phyloP scores from a whole-genome alignment of 2,797 vertebrate species.

The Anguilla pacifica region DNA sequence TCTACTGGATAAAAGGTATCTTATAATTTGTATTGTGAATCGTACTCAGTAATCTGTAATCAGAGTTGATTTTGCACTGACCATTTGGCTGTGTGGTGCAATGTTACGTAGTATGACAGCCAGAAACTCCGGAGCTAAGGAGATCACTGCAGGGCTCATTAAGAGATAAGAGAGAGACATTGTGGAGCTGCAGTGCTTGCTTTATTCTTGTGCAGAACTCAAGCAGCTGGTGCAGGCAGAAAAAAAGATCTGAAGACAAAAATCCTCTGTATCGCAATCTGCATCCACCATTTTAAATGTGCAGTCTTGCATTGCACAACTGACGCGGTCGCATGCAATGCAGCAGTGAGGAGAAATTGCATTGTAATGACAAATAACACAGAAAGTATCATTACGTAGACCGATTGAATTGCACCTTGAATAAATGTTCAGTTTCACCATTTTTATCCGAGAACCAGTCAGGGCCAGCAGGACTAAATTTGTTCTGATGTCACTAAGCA shows the following conservation, averaged over 20 bases:
- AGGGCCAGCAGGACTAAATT: background rate
- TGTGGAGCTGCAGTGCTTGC: background rate
- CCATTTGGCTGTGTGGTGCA: background rate
- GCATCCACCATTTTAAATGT: background rate
- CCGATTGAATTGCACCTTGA: background rate
- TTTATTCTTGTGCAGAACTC: background rate
- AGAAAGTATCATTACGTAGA: background rate
- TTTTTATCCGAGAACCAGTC: background rate
- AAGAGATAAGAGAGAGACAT: background rate
- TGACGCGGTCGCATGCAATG: background rate
- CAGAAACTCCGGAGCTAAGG: background rate
- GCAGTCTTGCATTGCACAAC: background rate
- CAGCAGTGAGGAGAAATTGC: background rate
- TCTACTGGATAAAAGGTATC: no score
- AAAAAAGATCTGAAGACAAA: background rate
- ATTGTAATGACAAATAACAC: background rate
- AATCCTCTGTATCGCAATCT: background rate
- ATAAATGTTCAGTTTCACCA: background rate
- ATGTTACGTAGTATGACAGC: background rate
- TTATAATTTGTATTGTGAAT: no score
- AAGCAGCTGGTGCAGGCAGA: background rate
- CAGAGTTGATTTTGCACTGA: no score
- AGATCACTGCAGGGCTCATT: background rate
- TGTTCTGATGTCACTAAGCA: background rate
- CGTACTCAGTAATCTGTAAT: no score